Conservation (phyloP, 1,140 invertebrate species). For the Ceratina calcarata region DNA sequence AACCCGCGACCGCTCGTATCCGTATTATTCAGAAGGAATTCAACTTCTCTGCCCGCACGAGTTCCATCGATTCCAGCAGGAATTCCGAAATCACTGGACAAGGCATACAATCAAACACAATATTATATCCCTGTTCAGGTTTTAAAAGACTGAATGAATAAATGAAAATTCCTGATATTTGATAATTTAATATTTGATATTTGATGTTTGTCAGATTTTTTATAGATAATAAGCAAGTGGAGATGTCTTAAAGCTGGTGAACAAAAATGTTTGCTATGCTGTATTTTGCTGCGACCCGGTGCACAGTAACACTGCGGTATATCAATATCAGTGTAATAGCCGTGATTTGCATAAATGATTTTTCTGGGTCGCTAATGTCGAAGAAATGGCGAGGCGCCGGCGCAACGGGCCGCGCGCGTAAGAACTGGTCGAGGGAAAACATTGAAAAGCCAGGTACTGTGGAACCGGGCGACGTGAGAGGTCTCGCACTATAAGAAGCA, state of each 20-base stretch:
- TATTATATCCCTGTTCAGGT: no score
- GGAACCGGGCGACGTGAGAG: constrained; percentile 65
- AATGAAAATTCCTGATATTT: no score
- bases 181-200: no score
- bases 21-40: no score
- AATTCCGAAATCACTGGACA: no score
- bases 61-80: no score
- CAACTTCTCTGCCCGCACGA: no score
- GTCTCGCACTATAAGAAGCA: constrained; percentile 71
- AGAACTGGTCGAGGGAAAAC: not conserved
- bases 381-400: constrained; percentile 2
- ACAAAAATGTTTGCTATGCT: not conserved
- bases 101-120: no score
- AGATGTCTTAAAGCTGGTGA: not conserved
- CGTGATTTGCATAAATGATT: constrained; percentile 58
- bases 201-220: no score
- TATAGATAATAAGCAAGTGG: no score
- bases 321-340: constrained; percentile 23
- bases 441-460: not conserved
- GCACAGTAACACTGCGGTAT: not conserved
- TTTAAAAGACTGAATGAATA: no score
- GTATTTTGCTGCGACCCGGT: not conserved
- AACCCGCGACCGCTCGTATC: not conserved
- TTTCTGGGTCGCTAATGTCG: constrained; percentile 50
- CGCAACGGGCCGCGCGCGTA: not conserved